Conservation (phyloP, 2,797 vertebrate genomes). For the Microctenopoma steveboyesi region DNA sequence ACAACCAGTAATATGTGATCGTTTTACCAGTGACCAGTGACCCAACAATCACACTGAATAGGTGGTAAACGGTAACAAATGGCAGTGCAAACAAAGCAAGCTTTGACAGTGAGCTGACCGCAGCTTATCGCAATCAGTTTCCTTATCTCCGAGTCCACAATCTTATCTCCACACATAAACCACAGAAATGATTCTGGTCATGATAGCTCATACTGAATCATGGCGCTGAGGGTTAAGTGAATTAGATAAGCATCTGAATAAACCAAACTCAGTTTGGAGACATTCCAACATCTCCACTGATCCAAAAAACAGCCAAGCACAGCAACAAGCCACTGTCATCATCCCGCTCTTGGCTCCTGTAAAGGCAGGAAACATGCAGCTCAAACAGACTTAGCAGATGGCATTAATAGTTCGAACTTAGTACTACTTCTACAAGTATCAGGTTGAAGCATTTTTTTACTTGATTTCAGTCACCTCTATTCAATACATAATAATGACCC, state of each 20-base stretch:
- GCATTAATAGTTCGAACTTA: conserved; percentile 1
- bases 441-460: no score
- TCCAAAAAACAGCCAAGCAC: conserved; percentile 13
- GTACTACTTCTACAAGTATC: no score
- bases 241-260: conserved; percentile 19
- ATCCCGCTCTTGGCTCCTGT: not conserved
- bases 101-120: conserved; percentile 30
- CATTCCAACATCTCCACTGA: conserved; percentile 22
- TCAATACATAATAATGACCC: no score
- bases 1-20: not conserved
- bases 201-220: conserved; percentile 27
- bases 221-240: conserved; percentile 24
- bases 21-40: conserved; percentile 39
- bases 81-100: conserved; percentile 38
- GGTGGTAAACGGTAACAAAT: conserved; percentile 29
- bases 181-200: conserved; percentile 34
- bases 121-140: conserved; percentile 31
- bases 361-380: conserved; percentile 27
- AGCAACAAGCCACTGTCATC: not conserved
- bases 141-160: conserved; percentile 31
- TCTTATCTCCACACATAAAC: conserved; percentile 40
- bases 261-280: conserved; percentile 1
- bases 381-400: conserved; percentile 46
- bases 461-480: no score
- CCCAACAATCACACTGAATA: conserved; percentile 46